Evolutionary conservation across 2,888 invertebrate genomes (phyloP).

Genomic region (Trichopoda pennipes): DNA sequence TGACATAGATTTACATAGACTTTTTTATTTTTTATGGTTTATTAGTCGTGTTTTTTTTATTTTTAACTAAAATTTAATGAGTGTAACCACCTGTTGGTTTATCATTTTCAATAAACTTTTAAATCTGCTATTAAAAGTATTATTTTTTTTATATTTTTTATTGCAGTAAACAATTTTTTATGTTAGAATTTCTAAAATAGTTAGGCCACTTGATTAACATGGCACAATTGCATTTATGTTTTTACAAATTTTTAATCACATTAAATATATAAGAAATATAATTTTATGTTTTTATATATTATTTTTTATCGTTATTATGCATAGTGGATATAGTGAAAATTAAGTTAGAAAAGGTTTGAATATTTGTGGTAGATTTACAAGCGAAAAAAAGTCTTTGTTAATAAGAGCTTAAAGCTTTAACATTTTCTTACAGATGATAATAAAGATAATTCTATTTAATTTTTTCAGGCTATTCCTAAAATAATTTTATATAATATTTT

Average conservation of each 20-base stretch:
- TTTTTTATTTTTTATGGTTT: constrained; percentile 49
- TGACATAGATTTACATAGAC: constrained; percentile 65
- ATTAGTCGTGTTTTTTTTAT: constrained; percentile 6
- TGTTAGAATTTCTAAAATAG: constrained; percentile 42
- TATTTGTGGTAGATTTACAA: no score
- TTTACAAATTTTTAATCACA: constrained; percentile 59
- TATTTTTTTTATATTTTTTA: constrained; percentile 19
- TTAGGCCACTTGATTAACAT: constrained; percentile 56
- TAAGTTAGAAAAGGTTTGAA: no score
- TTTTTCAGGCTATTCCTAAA: no score
- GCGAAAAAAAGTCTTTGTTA: no score
- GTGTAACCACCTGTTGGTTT: constrained; percentile 55
- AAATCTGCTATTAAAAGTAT: not conserved
- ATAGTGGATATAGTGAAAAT: no score
- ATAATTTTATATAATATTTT: no score
- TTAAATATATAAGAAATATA: not conserved
- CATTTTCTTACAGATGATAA: no score
- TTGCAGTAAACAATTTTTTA: constrained; percentile 23
- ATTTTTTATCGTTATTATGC: no score
- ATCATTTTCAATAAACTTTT: constrained; percentile 15
- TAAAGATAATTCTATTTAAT: no score
- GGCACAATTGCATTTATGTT: constrained; percentile 59
- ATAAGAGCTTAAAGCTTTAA: no score
- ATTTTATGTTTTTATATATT: no score
- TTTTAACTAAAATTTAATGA: constrained; percentile 33